Conservation (phyloP, 2,113 vertebrate genomes). For the Sula dactylatra region DNA sequence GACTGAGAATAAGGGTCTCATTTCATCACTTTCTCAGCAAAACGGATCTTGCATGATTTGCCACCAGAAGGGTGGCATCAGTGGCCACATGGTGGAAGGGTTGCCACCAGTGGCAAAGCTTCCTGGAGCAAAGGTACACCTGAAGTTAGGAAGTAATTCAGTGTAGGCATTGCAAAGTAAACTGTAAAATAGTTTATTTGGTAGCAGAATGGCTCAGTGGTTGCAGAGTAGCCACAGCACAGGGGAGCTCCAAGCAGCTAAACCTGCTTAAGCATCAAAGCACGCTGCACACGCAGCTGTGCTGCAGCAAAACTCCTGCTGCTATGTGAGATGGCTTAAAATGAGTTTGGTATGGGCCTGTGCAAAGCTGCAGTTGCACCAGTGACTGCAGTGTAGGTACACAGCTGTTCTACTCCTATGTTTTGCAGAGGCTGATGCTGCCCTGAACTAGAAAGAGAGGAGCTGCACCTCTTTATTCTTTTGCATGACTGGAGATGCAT, state of each 20-base stretch:
- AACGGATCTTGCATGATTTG: not conserved
- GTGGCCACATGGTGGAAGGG: not conserved
- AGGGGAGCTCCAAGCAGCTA: not conserved
- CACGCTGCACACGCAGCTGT: too few relatives aligned
- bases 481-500: not conserved
- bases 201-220: not conserved
- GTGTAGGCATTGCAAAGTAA: not conserved
- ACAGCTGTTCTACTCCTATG: not conserved
- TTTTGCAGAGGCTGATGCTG: not conserved
- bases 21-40: not conserved
- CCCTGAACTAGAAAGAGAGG: not conserved
- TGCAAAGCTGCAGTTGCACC: not conserved
- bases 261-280: not conserved
- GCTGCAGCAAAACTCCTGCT: not conserved
- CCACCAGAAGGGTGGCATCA: not conserved
- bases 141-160: not conserved
- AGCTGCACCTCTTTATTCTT: not conserved
- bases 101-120: not conserved
- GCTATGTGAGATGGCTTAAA: not conserved
- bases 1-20: not conserved
- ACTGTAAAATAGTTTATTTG: not conserved
- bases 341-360: not conserved
- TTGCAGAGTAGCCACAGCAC: not conserved
- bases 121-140: not conserved
- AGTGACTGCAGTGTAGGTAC: not conserved